Conservation (phyloP, 2,888 invertebrate genomes). For the Helleia helle region DNA sequence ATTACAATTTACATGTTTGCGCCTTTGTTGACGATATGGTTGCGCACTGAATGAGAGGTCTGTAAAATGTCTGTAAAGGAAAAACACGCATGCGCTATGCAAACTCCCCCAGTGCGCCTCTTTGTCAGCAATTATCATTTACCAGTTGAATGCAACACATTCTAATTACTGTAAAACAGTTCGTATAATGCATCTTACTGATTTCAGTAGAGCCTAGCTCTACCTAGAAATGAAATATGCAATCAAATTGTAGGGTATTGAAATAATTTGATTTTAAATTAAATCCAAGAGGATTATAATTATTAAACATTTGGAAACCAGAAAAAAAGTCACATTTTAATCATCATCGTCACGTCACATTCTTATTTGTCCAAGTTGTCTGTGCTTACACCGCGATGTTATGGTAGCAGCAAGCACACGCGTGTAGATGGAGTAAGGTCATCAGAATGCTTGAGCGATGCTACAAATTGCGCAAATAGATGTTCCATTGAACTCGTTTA, state of each 20-base stretch:
- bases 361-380: no score
- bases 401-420: slow-evolving; percentile 19
- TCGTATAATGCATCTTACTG: background rate
- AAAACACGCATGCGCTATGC: slow-evolving; percentile 61
- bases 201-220: no score
- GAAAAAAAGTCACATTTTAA: no score
- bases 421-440: slow-evolving; percentile 51
- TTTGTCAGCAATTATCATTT: slow-evolving; percentile 6
- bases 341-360: no score
- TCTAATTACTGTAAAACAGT: slow-evolving; percentile 14
- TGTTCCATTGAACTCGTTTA: slow-evolving; percentile 74
- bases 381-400: background rate
- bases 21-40: slow-evolving; percentile 44
- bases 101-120: slow-evolving; percentile 33
- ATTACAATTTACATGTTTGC: slow-evolving; percentile 21
- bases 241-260: background rate
- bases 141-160: slow-evolving; percentile 3
- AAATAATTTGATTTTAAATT: no score
- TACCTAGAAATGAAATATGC: background rate
- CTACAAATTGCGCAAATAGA: slow-evolving; percentile 72
- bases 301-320: no score
- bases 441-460: slow-evolving; percentile 58
- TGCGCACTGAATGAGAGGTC: slow-evolving; percentile 63
- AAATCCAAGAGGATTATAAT: no score
- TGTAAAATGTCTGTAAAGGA: slow-evolving; percentile 46